Conservation (phyloP, 2,113 vertebrate genomes). For the Andinoacara biseriatus region DNA sequence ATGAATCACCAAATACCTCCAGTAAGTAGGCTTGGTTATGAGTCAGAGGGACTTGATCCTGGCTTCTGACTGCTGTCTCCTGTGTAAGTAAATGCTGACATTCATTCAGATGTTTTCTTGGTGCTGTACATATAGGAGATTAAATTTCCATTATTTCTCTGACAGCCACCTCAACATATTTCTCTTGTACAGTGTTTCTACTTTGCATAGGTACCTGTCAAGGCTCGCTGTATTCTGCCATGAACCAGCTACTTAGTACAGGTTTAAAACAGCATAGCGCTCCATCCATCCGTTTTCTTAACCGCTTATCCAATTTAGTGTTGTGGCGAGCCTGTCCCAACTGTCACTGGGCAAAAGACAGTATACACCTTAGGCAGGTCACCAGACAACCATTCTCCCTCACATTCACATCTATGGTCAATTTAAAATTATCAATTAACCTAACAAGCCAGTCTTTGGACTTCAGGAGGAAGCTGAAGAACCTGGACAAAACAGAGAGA, state of each 20-base stretch:
- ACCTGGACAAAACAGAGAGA: not conserved
- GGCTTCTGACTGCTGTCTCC: slow-evolving; percentile 15
- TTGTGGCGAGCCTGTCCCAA: not conserved
- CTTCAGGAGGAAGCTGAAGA: not conserved
- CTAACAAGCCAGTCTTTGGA: not conserved
- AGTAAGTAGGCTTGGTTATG: slow-evolving; percentile 60
- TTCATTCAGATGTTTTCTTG: slow-evolving; percentile 24
- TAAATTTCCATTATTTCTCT: slow-evolving; percentile 11
- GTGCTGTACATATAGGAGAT: not conserved
- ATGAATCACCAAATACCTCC: slow-evolving; percentile 66
- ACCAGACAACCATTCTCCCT: not conserved
- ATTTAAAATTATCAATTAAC: too few species aligned
- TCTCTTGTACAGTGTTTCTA: not conserved
- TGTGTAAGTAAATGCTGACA: slow-evolving; percentile 38
- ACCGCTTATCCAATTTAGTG: too few species aligned
- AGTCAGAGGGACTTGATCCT: slow-evolving; percentile 37
- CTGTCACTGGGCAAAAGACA: not conserved
- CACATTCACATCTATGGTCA: not conserved
- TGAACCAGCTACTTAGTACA: not conserved
- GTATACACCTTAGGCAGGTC: not conserved
- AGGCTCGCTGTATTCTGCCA: not conserved
- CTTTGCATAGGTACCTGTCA: not conserved
- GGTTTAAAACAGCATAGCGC: not conserved
- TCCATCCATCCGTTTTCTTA: not conserved
- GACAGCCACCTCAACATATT: not conserved